phyloP scores from a whole-genome alignment of 2,888 invertebrate genomes.

The Lymantria dispar region DNA sequence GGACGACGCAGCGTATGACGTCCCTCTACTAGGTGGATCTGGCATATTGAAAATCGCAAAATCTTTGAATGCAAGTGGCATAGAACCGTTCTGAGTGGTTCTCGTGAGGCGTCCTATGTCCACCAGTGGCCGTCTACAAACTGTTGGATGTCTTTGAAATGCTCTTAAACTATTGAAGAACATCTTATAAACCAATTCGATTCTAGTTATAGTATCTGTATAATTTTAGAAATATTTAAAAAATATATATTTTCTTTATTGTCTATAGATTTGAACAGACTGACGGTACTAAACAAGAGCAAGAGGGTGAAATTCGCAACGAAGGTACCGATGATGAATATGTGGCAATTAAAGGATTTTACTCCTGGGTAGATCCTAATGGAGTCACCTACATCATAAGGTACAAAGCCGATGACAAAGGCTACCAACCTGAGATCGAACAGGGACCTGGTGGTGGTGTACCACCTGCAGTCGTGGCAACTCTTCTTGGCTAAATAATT shows the following conservation, averaged over 20 bases:
- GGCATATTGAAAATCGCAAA: no score
- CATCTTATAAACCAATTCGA: no score
- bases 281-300: constrained; percentile 65
- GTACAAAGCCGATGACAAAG: constrained; percentile 75
- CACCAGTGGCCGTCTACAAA: no score
- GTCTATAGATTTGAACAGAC: constrained; percentile 58
- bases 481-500: constrained; percentile 24
- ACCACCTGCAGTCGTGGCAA: constrained; percentile 28
- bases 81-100: no score
- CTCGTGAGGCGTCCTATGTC: no score
- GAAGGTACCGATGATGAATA: constrained; percentile 36
- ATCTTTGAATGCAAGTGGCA: no score
- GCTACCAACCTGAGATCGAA: constrained; percentile 60
- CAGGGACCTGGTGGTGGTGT: constrained; percentile 36
- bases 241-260: neutral
- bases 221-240: no score
- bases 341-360: constrained; percentile 58
- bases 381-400: constrained; percentile 64
- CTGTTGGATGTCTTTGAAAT: no score
- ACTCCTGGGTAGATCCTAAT: constrained; percentile 62
- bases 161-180: no score
- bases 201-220: no score
- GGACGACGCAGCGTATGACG: no score
- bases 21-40: no score
- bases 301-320: constrained; percentile 60